A percentile compares a stretch with the other conserved stretches of the same genome.
phyloP scores from a whole-genome alignment of 2,113 vertebrate genomes.

The Melierax canorus region DNA sequence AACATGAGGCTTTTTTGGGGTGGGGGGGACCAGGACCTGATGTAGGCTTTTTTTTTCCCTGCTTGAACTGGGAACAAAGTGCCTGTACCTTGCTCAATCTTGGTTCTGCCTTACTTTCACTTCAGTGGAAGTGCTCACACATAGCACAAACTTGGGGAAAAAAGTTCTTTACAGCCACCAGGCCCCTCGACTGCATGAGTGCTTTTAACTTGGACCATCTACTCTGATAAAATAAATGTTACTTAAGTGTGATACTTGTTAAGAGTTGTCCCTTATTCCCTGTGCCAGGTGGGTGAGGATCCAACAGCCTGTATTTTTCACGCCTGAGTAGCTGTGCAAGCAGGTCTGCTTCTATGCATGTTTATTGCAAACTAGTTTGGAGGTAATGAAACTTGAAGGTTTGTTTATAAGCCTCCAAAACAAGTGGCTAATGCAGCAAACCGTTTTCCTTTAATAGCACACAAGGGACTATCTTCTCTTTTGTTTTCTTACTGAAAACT shows the following conservation, averaged over 20 bases:
- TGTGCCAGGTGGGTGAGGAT: accelerated
- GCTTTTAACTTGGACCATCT: constrained; percentile 55
- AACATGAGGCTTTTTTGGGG: background rate
- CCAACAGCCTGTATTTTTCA: background rate
- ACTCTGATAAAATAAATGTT: constrained; percentile 53
- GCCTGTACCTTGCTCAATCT: constrained; percentile 59
- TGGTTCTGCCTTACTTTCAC: constrained; percentile 68
- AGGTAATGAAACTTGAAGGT: too few species aligned
- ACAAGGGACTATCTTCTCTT: background rate
- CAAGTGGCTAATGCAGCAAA: background rate
- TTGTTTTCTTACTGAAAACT: background rate
- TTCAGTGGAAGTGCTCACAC: constrained; percentile 43
- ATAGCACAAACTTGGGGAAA: constrained; percentile 44
- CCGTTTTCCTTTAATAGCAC: background rate
- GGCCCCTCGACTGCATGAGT: constrained; percentile 51
- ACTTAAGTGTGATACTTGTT: background rate
- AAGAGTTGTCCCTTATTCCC: background rate
- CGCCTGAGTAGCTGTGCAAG: accelerated
- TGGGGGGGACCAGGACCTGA: constrained; percentile 34
- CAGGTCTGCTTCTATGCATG: accelerated
- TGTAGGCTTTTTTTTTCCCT: constrained; percentile 57
- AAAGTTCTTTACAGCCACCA: background rate
- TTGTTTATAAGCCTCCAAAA: background rate
- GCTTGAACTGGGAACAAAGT: constrained; percentile 60
- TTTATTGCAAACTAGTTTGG: background rate